These are phyloP conservation scores for Arremon aurantiirostris DNA, from an alignment of 2,797 vertebrate species.

Conservation along the genomic window DNA sequence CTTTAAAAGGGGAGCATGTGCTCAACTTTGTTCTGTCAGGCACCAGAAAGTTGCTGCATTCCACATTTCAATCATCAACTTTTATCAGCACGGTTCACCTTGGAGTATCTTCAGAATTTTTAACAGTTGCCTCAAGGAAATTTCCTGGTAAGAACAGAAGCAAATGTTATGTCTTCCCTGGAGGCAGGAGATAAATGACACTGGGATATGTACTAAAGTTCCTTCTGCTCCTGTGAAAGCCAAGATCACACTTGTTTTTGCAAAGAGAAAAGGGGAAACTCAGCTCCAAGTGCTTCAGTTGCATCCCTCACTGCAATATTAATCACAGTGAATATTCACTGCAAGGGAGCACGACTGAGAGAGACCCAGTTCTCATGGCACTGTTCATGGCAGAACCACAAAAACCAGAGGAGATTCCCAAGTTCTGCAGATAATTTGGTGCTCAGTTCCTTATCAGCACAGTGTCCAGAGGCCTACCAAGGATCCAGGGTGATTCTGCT, in stretches of 20 bases:
- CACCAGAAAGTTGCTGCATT: not conserved
- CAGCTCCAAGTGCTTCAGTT: not conserved
- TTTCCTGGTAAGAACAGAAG: constrained; percentile 11
- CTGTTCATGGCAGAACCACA: not conserved
- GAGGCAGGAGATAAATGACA: constrained; percentile 34
- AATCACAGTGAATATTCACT: not conserved
- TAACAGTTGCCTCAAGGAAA: constrained; percentile 47
- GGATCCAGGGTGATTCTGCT: not conserved
- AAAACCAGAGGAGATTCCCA: not conserved
- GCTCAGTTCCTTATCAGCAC: not conserved
- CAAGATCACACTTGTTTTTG: not conserved
- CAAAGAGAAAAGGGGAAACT: not conserved
- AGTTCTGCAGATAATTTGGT: not conserved
- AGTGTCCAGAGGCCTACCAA: not conserved
- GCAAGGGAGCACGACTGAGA: not conserved
- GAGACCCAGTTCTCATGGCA: accelerated
- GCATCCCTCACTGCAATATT: not conserved
- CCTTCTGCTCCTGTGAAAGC: not conserved
- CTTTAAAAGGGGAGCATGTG: not conserved
- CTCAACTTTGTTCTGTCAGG: not conserved
- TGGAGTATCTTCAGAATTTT: constrained; percentile 34
- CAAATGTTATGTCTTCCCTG: constrained; percentile 34
- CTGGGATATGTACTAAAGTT: not conserved
- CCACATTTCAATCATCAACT: not conserved
- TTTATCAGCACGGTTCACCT: constrained; percentile 27